phyloP scores from a whole-genome alignment of 2,888 invertebrate genomes.

The Coenonympha glycerion region DNA sequence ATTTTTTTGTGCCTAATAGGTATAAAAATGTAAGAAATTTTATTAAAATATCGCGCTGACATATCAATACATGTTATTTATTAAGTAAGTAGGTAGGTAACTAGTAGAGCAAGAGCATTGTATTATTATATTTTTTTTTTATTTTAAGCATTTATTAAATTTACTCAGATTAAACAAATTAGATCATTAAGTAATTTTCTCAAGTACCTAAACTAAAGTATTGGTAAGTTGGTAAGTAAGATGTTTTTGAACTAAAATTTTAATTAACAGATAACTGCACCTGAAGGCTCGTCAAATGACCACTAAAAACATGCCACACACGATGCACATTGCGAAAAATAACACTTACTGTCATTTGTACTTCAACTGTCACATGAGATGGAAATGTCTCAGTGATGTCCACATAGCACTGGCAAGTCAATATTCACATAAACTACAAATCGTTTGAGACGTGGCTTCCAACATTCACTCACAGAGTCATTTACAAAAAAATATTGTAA shows the following conservation, averaged over 20 bases:
- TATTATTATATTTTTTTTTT: too few relatives aligned
- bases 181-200: too few relatives aligned
- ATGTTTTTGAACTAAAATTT: not conserved
- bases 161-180: too few relatives aligned
- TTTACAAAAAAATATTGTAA: conserved; percentile 43
- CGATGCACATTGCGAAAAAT: not conserved
- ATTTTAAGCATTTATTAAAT: too few relatives aligned
- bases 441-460: conserved; percentile 35
- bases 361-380: conserved; percentile 23
- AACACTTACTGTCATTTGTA: conserved; percentile 15
- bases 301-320: not conserved
- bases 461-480: conserved; percentile 42
- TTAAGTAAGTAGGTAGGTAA: too few relatives aligned
- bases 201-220: too few relatives aligned
- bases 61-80: too few relatives aligned
- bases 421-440: conserved; percentile 43
- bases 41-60: too few relatives aligned
- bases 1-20: too few relatives aligned
- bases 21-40: too few relatives aligned
- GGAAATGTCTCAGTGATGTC: conserved; percentile 41
- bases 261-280: not conserved
- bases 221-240: too few relatives aligned
- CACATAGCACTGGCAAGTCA: conserved; percentile 50
- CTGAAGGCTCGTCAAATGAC: not conserved
- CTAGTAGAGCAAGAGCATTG: too few relatives aligned